Percentiles rank a stretch among this genome's conserved stretches.
Evolutionary conservation across 2,888 invertebrate species (phyloP).

Genomic region (Endomychus coccineus): DNA sequence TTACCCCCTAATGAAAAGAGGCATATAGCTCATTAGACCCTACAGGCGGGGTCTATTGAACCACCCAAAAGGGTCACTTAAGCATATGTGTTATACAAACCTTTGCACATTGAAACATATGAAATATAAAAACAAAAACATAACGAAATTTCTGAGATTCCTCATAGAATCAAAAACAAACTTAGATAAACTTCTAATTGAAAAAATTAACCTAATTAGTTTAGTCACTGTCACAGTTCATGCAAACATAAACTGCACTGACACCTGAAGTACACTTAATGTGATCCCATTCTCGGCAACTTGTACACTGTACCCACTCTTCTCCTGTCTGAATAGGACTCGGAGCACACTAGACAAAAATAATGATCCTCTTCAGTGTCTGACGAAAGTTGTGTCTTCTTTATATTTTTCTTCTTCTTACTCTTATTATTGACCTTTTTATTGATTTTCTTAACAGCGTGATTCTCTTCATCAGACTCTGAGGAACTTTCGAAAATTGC

Average conservation of each 20-base stretch:
- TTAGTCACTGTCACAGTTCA: conserved; percentile 6
- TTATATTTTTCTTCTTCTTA: conserved; percentile 6
- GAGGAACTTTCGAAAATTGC: conserved; percentile 6
- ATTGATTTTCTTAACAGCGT: conserved; percentile 6
- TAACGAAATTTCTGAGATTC: conserved; percentile 4
- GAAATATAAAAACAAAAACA: conserved; percentile 3
- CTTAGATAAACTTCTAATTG: conserved; percentile 5
- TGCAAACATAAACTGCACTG: conserved; percentile 1
- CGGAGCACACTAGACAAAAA: background rate
- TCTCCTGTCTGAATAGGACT: conserved; percentile 4
- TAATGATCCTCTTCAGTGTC: too few species aligned
- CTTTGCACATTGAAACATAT: conserved; percentile 1
- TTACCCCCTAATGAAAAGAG: conserved; percentile 1
- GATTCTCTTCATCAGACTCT: conserved; percentile 8
- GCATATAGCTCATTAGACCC: background rate
- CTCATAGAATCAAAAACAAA: conserved; percentile 4
- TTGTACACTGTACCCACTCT: conserved; percentile 9
- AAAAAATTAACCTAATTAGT: conserved; percentile 2
- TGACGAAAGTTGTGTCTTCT: too few species aligned
- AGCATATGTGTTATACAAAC: background rate
- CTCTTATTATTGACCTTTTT: conserved; percentile 7
- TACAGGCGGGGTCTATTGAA: conserved; percentile 1
- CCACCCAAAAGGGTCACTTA: conserved; percentile 1
- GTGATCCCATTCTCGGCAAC: conserved; percentile 7
- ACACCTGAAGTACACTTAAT: background rate